These are phyloP conservation scores for Danio kyathit DNA, from an alignment of 2,797 vertebrate species.

Conservation along the genomic window DNA sequence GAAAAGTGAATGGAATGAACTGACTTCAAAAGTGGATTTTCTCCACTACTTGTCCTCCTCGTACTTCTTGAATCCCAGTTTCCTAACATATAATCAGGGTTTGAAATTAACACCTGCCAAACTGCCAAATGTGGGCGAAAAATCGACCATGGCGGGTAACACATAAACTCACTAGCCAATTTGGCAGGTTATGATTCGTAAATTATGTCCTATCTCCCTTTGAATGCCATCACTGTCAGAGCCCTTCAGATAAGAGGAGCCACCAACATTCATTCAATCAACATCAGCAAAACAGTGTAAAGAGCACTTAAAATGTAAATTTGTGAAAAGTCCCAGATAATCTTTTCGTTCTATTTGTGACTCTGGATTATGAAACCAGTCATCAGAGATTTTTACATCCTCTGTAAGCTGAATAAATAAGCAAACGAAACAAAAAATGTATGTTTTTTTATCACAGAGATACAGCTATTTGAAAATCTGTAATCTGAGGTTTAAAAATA, in stretches of 20 bases:
- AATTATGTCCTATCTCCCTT: background rate
- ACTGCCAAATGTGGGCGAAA: background rate
- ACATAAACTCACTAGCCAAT: slow-evolving; percentile 1
- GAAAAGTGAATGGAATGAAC: slow-evolving; percentile 45
- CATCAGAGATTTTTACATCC: too few relatives aligned
- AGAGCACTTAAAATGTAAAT: background rate
- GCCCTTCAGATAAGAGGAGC: background rate
- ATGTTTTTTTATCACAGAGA: background rate
- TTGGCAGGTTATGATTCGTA: background rate
- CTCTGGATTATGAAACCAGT: too few relatives aligned
- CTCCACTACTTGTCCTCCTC: slow-evolving; percentile 31
- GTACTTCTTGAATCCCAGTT: background rate
- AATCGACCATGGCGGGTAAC: background rate
- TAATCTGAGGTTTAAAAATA: too few relatives aligned
- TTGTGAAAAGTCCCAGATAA: background rate
- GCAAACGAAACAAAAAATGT: too few relatives aligned
- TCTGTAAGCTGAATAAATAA: too few relatives aligned
- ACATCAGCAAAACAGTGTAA: background rate
- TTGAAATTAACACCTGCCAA: slow-evolving; percentile 13
- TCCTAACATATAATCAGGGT: slow-evolving; percentile 3
- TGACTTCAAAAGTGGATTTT: slow-evolving; percentile 17
- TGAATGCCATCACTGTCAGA: background rate
- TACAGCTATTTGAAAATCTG: too few relatives aligned
- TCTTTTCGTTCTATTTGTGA: background rate
- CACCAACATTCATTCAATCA: background rate